Evolutionary conservation across 1,140 invertebrate genomes (phyloP).

Genomic region (Carcinoscorpius rotundicauda): DNA sequence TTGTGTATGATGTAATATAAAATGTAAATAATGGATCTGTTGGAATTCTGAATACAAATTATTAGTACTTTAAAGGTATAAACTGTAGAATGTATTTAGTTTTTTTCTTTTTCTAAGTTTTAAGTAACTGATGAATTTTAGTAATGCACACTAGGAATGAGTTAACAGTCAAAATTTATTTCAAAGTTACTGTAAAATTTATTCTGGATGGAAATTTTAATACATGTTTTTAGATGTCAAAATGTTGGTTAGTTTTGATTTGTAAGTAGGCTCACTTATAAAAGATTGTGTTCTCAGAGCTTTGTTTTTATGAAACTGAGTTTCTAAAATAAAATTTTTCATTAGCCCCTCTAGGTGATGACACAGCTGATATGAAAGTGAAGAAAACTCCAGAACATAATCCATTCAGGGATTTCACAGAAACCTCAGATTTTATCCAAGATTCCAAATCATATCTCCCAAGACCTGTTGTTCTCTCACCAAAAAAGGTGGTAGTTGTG

Average conservation of each 20-base stretch:
- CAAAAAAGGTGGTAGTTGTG: slow-evolving; percentile 4
- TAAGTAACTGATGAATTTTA: no score
- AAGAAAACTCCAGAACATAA: slow-evolving; percentile 4
- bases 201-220: no score
- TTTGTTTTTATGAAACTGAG: not conserved
- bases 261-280: not conserved
- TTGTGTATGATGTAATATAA: no score
- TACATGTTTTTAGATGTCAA: no score
- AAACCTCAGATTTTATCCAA: slow-evolving; percentile 6
- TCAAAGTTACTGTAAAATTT: no score
- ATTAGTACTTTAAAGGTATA: no score
- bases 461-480: slow-evolving; percentile 13
- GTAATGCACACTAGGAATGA: no score
- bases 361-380: not conserved
- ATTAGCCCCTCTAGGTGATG: not conserved
- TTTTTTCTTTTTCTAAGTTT: no score
- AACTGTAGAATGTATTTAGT: no score
- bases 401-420: not conserved
- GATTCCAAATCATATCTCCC: slow-evolving; percentile 11
- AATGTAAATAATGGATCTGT: no score
- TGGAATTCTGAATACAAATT: no score
- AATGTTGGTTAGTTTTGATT: not conserved
- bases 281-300: not conserved
- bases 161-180: no score
- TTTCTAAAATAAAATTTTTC: not conserved